These are phyloP conservation scores for Staurois parvus DNA, from an alignment of 2,797 vertebrate species.

Conservation along the genomic window DNA sequence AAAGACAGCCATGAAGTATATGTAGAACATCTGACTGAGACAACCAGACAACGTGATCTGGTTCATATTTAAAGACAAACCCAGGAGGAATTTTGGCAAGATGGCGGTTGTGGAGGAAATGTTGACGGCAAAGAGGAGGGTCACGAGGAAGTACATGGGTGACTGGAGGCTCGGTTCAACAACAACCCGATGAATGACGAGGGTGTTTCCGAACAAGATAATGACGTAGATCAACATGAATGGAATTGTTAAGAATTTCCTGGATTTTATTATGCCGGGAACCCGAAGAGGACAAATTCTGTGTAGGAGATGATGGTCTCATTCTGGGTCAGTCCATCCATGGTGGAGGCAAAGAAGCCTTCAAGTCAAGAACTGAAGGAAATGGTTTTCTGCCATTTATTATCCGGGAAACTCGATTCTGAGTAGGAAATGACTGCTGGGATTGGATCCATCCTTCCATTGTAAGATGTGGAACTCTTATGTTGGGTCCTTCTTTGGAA, in stretches of 20 bases:
- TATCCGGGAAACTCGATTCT: constrained; percentile 65
- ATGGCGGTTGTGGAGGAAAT: constrained; percentile 18
- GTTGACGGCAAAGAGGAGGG: constrained; percentile 60
- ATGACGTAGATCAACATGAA: constrained; percentile 64
- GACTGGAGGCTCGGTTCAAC: constrained; percentile 53
- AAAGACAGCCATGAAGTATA: constrained; percentile 58
- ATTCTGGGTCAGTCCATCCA: background rate
- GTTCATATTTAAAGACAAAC: constrained; percentile 47
- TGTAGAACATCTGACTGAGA: constrained; percentile 65
- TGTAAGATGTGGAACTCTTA: no score
- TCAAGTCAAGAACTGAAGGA: no score
- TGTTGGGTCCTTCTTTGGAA: no score
- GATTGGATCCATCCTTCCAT: background rate
- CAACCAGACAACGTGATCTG: constrained; percentile 58
- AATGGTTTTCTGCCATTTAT: rapidly evolving
- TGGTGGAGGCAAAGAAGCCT: no score
- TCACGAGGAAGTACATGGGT: constrained; percentile 63
- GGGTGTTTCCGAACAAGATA: constrained; percentile 36
- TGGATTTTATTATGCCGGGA: constrained; percentile 51
- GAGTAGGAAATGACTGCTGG: constrained; percentile 49
- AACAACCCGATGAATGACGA: constrained; percentile 48
- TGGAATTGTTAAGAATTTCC: constrained; percentile 47
- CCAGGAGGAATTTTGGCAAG: constrained; percentile 62
- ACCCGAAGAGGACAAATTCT: constrained; percentile 66
- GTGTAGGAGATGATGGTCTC: constrained; percentile 48